phyloP scores from a whole-genome alignment of 92 coral and sea anemone genomes.

The Ricordea florida region DNA sequence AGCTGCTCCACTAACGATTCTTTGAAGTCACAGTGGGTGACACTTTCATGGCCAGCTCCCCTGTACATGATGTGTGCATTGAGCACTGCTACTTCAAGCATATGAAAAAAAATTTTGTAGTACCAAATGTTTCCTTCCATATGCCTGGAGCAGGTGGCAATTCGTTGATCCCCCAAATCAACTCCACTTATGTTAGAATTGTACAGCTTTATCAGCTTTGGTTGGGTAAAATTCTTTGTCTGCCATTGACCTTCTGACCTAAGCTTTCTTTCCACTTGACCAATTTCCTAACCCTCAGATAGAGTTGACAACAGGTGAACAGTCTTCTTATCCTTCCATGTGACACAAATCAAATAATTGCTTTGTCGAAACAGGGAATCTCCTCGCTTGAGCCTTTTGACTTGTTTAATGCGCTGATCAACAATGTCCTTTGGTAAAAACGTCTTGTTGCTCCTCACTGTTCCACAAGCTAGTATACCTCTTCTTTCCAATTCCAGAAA shows the following conservation, averaged over 20 bases:
- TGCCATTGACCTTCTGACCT: background rate
- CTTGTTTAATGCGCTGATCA: background rate
- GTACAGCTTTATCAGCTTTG: background rate
- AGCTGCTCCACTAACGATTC: slow-evolving; percentile 20
- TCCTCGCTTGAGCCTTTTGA: background rate
- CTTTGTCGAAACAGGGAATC: slow-evolving; percentile 7
- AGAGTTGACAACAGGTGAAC: background rate
- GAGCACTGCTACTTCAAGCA: background rate
- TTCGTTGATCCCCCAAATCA: background rate
- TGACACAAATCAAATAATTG: background rate
- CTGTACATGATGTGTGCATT: background rate
- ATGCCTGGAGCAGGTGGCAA: too few relatives aligned
- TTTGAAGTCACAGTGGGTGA: slow-evolving; percentile 7
- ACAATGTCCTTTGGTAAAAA: slow-evolving; percentile 17
- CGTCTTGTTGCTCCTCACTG: too few relatives aligned
- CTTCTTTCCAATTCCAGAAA: too few relatives aligned
- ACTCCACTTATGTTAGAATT: background rate
- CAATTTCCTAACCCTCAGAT: background rate
- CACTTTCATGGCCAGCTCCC: background rate
- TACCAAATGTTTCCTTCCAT: too few relatives aligned
- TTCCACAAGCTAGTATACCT: too few relatives aligned
- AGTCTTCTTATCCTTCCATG: background rate
- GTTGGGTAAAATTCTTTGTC: background rate
- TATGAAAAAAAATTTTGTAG: background rate
- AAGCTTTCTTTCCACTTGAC: background rate